phyloP scores from a whole-genome alignment of 2,113 vertebrate genomes.

The Laticauda laticaudata region DNA sequence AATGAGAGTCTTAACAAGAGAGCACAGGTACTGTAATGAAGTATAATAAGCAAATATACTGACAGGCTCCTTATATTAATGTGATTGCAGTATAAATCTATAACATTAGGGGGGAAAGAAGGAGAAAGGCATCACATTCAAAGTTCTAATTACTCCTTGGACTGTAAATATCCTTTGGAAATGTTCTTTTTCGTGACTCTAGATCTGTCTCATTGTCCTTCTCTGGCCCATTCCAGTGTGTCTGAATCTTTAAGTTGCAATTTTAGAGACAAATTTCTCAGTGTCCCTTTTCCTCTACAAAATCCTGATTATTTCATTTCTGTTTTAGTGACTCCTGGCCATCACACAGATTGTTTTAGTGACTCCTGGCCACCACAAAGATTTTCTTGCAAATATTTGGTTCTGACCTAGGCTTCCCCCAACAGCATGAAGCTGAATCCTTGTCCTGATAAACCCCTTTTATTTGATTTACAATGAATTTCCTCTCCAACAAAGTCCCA shows the following conservation, averaged over 20 bases:
- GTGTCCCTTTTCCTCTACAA: background rate
- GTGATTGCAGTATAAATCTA: conserved; percentile 59
- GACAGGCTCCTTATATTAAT: conserved; percentile 59
- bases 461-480: too few relatives aligned
- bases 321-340: background rate
- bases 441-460: too few relatives aligned
- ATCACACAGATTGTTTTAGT: background rate
- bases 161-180: conserved; percentile 45
- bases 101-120: conserved; percentile 40
- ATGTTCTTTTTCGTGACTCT: conserved; percentile 31
- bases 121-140: conserved; percentile 24
- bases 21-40: conserved; percentile 64
- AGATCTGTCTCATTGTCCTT: background rate
- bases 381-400: background rate
- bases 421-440: too few relatives aligned
- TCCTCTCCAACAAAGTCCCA: too few relatives aligned
- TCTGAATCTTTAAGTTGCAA: background rate
- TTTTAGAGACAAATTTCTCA: background rate
- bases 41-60: conserved; percentile 66
- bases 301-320: background rate
- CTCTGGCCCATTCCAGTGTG: background rate
- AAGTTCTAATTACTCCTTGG: background rate
- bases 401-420: too few relatives aligned
- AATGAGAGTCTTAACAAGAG: conserved; percentile 69
- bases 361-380: background rate